Conservation (phyloP, 1,140 invertebrate genomes). For the Chelonus insularis region DNA sequence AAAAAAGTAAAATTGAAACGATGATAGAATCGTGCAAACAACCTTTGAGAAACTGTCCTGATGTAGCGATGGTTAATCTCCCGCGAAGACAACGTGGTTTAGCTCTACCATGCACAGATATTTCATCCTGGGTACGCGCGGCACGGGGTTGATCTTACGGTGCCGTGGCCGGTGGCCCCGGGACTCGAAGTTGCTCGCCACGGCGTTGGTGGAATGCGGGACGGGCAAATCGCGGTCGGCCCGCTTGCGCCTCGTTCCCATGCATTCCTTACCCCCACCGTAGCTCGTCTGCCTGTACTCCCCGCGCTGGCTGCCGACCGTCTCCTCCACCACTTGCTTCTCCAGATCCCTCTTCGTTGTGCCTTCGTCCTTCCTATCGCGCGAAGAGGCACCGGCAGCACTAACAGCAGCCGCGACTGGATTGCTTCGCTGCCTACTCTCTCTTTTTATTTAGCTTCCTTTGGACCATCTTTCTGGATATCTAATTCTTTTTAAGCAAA, state of each 20-base stretch:
- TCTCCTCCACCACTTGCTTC: slow-evolving; percentile 33
- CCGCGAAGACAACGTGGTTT: slow-evolving; percentile 11
- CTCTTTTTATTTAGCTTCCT: slow-evolving; percentile 2
- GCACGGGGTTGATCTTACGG: slow-evolving; percentile 43
- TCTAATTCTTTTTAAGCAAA: slow-evolving; percentile 9
- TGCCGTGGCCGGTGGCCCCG: slow-evolving; percentile 49
- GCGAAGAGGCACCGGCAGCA: slow-evolving; percentile 7
- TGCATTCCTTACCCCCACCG: slow-evolving; percentile 56
- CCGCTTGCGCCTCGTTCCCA: slow-evolving; percentile 60
- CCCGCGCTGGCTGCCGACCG: slow-evolving; percentile 29
- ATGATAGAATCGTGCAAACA: slow-evolving; percentile 11
- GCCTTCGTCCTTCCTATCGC: slow-evolving; percentile 12
- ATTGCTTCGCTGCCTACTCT: slow-evolving; percentile 6
- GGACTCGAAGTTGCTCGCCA: slow-evolving; percentile 41
- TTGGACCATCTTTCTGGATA: neutral
- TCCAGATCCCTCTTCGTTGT: slow-evolving; percentile 28
- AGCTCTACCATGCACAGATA: neutral
- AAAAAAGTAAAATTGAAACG: slow-evolving; percentile 10
- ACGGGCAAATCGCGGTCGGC: slow-evolving; percentile 60
- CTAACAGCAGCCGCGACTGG: neutral
- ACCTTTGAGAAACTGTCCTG: neutral
- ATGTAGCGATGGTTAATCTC: slow-evolving; percentile 7
- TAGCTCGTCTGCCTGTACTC: slow-evolving; percentile 10
- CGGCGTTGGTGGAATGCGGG: slow-evolving; percentile 59
- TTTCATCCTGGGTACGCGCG: slow-evolving; percentile 3